Percentiles rank a stretch among this genome's conserved stretches.
Conservation (phyloP, 2,888 invertebrate species). For the Osmoderma eremita region DNA sequence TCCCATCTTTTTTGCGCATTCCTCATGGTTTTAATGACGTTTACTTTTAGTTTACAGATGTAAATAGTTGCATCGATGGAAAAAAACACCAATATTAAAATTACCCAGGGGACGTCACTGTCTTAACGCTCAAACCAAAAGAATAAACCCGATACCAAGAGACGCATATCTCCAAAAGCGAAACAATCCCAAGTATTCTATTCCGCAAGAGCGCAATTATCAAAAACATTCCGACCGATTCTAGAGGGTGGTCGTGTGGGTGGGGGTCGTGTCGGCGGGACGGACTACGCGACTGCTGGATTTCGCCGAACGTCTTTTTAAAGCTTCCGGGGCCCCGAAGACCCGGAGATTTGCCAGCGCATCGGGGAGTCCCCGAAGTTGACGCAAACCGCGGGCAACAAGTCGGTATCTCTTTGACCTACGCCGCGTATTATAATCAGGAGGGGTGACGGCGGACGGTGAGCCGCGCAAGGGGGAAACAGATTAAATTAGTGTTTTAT, state of each 20-base stretch:
- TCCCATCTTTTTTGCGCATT: no score
- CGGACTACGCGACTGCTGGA: background rate
- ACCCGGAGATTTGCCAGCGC: conserved; percentile 40
- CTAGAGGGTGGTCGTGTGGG: background rate
- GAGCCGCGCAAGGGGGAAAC: conserved; percentile 46
- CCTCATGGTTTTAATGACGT: no score
- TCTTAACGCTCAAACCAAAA: no score
- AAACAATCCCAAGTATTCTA: conserved; percentile 34
- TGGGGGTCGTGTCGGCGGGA: no score
- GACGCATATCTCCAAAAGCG: background rate
- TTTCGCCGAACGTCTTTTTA: conserved; percentile 41
- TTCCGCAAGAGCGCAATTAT: conserved; percentile 30
- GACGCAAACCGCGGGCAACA: conserved; percentile 60
- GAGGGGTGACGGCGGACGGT: conserved; percentile 8
- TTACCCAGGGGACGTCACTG: no score
- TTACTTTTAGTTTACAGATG: no score
- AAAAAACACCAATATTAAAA: no score
- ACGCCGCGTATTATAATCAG: conserved; percentile 51
- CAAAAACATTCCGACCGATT: conserved; percentile 35
- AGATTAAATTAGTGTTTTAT: conserved; percentile 58
- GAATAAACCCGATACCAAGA: background rate
- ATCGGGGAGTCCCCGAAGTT: conserved; percentile 39
- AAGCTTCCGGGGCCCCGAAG: conserved; percentile 30
- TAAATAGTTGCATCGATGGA: no score
- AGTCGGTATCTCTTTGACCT: conserved; percentile 54